Evolutionary conservation across 2,113 vertebrate genomes (phyloP).

Genomic region (Lanius ludovicianus): DNA sequence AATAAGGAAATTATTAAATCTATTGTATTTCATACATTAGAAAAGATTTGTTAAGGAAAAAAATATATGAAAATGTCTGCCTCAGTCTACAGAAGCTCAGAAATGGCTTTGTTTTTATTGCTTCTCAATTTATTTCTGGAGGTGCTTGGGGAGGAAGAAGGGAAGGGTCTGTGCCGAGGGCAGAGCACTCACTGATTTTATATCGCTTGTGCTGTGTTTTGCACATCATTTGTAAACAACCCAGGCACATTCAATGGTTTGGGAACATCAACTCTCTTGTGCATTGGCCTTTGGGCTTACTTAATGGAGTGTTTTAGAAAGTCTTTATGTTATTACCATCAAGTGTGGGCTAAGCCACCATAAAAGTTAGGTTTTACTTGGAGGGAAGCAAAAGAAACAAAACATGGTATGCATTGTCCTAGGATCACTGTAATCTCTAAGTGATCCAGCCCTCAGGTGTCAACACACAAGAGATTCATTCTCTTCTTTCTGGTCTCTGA

Average conservation of each 20-base stretch:
- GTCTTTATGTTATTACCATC: neutral
- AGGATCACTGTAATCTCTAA: neutral
- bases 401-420: neutral
- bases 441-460: neutral
- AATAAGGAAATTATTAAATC: neutral
- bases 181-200: neutral
- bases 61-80: no score
- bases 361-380: neutral
- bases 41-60: neutral
- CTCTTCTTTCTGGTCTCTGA: neutral
- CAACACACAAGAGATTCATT: neutral
- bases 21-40: neutral
- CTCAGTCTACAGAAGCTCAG: neutral
- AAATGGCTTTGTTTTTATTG: neutral
- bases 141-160: neutral
- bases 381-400: neutral
- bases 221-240: neutral
- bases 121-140: neutral
- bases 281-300: neutral
- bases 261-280: neutral
- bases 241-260: neutral
- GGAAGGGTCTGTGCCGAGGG: neutral
- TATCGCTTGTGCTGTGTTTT: neutral
- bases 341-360: neutral
- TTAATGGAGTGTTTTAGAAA: neutral